A percentile compares a stretch with the other conserved stretches of the same genome.
Evolutionary conservation across 1,140 invertebrate species (phyloP).

Genomic region (Cyclina sinensis): DNA sequence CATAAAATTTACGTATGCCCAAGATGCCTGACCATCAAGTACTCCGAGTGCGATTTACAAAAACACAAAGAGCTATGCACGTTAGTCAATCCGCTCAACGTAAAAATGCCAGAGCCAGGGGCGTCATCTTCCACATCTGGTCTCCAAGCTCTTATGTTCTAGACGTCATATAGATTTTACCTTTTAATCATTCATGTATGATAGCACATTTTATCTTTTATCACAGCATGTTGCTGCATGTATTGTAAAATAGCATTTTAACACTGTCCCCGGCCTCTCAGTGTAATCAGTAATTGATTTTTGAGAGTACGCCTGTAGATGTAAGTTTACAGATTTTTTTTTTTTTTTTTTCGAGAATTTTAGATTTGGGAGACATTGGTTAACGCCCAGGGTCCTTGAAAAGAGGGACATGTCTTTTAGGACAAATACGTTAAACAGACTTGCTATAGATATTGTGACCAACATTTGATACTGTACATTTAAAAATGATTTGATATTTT

Average conservation of each 20-base stretch:
- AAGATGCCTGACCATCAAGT: not conserved
- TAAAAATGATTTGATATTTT: constrained; percentile 43
- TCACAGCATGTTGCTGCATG: too few species aligned
- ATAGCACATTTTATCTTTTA: too few species aligned
- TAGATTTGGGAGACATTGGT: constrained; percentile 42
- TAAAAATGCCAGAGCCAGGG: not conserved
- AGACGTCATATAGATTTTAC: too few species aligned
- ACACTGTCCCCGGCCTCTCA: too few species aligned
- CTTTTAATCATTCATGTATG: too few species aligned
- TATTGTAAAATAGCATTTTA: too few species aligned
- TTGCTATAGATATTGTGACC: constrained; percentile 48
- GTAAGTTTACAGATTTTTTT: constrained; percentile 43
- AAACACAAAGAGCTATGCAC: not conserved
- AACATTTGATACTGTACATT: constrained; percentile 44
- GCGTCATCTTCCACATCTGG: too few species aligned
- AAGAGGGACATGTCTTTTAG: constrained; percentile 39
- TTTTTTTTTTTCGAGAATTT: too few species aligned
- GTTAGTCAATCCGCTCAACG: not conserved
- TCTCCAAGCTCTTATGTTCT: too few species aligned
- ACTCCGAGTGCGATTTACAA: not conserved
- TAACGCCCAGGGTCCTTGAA: constrained; percentile 44
- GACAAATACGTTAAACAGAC: constrained; percentile 36
- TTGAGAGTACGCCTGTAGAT: not conserved
- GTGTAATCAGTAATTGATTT: too few species aligned
- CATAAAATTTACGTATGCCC: not conserved